These are phyloP conservation scores for Helostoma temminkii DNA, from an alignment of 2,797 vertebrate genomes.

Conservation along the genomic window DNA sequence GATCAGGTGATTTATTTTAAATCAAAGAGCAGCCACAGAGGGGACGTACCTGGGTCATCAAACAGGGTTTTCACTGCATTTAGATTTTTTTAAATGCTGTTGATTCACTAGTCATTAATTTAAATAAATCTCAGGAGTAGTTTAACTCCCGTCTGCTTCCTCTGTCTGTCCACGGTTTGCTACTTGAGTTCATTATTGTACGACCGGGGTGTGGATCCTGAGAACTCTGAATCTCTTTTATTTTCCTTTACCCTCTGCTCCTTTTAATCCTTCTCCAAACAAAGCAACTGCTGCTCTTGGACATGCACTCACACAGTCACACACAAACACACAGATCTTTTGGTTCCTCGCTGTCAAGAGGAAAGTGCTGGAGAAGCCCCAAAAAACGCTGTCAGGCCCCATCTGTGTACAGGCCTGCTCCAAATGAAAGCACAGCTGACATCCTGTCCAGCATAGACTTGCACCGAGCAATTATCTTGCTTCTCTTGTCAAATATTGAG, in stretches of 20 bases:
- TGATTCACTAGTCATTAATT: slow-evolving; percentile 40
- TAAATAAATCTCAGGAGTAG: slow-evolving; percentile 24
- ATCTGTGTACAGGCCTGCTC: slow-evolving; percentile 67
- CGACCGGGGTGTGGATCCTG: slow-evolving; percentile 69
- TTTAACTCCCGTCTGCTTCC: slow-evolving; percentile 53
- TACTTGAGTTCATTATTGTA: slow-evolving; percentile 54
- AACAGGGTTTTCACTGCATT: slow-evolving; percentile 31
- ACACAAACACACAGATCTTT: slow-evolving; percentile 31
- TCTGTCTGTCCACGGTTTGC: slow-evolving; percentile 30
- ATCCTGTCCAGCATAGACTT: slow-evolving; percentile 69
- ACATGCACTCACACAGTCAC: slow-evolving; percentile 34
- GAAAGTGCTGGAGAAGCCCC: slow-evolving; percentile 62
- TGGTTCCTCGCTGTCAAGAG: slow-evolving; percentile 57
- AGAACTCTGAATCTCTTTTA: slow-evolving; percentile 68
- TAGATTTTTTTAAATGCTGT: slow-evolving; percentile 27
- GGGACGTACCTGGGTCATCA: slow-evolving; percentile 2
- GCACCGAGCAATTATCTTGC: slow-evolving; percentile 71
- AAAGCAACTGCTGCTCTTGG: slow-evolving; percentile 77
- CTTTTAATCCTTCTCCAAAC: slow-evolving; percentile 78
- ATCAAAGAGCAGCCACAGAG: slow-evolving; percentile 29
- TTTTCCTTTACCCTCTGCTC: slow-evolving; percentile 65
- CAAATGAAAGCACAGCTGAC: slow-evolving; percentile 72
- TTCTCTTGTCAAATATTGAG: slow-evolving; percentile 73
- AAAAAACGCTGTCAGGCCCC: slow-evolving; percentile 70
- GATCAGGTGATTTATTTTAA: slow-evolving; percentile 9